phyloP scores from a whole-genome alignment of 1,140 invertebrate genomes.

The Heterodera schachtii region DNA sequence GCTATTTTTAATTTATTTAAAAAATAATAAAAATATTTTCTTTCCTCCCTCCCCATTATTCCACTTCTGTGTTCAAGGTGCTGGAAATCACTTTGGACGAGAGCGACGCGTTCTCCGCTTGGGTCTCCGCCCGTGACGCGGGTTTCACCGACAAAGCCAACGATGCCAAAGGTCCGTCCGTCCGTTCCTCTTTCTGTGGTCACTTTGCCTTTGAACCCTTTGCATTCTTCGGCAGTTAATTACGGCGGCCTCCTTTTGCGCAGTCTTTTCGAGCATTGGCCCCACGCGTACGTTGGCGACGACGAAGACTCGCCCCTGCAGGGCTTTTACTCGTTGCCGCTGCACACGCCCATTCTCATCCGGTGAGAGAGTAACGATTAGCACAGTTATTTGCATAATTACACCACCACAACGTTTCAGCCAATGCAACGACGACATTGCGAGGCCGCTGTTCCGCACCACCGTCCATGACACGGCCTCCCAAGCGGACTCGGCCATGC shows the following conservation, averaged over 20 bases:
- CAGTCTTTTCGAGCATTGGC: slow-evolving; percentile 93
- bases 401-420: slow-evolving; percentile 9
- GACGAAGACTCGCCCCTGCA: slow-evolving; percentile 72
- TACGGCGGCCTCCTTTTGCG: slow-evolving; percentile 90
- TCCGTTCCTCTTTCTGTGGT: slow-evolving; percentile 23
- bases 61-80: slow-evolving; percentile 73
- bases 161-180: slow-evolving; percentile 84
- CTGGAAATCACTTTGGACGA: slow-evolving; percentile 96
- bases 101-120: slow-evolving; percentile 93
- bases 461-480: slow-evolving; percentile 88
- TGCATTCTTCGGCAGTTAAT: slow-evolving; percentile 74
- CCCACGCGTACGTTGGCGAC: slow-evolving; percentile 70
- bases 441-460: slow-evolving; percentile 75
- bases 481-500: slow-evolving; percentile 87
- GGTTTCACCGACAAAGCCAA: slow-evolving; percentile 79
- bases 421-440: slow-evolving; percentile 36
- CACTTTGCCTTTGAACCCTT: too few species aligned
- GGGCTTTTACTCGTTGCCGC: slow-evolving; percentile 86
- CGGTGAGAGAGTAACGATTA: slow-evolving; percentile 70
- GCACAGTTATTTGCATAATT: neutral
- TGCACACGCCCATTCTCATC: slow-evolving; percentile 94
- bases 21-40: too few species aligned
- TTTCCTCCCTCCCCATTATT: too few species aligned
- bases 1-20: too few species aligned
- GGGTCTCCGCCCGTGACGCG: slow-evolving; percentile 94